phyloP scores from a whole-genome alignment of 2,113 vertebrate genomes.

The Pheucticus melanocephalus region DNA sequence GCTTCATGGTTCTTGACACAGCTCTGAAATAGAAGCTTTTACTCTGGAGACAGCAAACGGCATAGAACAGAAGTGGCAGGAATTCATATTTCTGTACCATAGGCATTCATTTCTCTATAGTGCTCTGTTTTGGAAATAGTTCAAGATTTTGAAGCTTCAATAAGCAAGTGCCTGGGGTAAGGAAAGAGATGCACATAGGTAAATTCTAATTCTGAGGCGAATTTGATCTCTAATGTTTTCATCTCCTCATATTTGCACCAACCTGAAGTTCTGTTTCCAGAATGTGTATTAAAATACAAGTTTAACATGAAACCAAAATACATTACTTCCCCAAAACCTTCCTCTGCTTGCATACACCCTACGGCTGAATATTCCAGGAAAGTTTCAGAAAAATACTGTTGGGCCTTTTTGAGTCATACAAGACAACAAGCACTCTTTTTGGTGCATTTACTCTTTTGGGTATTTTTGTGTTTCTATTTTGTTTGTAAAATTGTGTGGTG shows the following conservation, averaged over 20 bases:
- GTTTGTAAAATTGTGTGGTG: not conserved
- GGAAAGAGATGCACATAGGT: not conserved
- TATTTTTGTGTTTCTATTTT: not conserved
- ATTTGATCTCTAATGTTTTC: constrained; percentile 12
- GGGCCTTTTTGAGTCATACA: not conserved
- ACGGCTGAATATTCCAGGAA: not conserved
- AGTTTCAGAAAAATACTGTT: not conserved
- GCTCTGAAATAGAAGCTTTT: constrained; percentile 70
- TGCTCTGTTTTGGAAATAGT: not conserved
- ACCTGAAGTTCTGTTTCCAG: not conserved
- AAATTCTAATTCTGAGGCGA: not conserved
- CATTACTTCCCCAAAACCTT: not conserved
- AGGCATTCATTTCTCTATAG: not conserved
- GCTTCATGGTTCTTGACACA: constrained; percentile 58
- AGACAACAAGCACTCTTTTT: not conserved
- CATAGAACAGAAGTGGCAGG: constrained; percentile 22
- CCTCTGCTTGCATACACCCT: not conserved
- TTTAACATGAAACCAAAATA: not conserved
- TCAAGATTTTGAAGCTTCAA: not conserved
- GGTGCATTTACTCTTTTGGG: not conserved
- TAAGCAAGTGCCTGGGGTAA: not conserved
- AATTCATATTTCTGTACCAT: not conserved
- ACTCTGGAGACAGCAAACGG: constrained; percentile 45
- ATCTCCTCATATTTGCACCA: not conserved
- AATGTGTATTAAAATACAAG: not conserved